Evolutionary conservation across 1,140 invertebrate species (phyloP), one percentile per base, ranked within the genome.

Genomic region (Saccostrea glomerata): DNA sequence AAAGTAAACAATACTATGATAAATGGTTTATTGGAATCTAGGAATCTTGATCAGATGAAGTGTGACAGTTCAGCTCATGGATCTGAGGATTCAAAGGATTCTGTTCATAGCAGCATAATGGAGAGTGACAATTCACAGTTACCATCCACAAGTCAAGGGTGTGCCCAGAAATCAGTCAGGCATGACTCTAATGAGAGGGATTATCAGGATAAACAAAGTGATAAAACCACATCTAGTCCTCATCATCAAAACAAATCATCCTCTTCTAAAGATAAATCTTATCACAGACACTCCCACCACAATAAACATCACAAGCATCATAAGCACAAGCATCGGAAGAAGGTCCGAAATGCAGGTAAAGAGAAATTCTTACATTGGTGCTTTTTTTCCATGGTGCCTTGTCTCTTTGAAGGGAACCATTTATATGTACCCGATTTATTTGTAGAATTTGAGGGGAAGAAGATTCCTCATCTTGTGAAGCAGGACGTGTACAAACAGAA

Each of bases 391-490:
- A 73, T 6, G 20, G 13, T 55, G 6, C 11, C 54, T 15, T 25
- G 6, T 77, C 23, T 54, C 0, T 12, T 36, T 66, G 7, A 54
- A 20, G 23, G 23, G 20, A 23, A 58, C 1, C 20, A 56, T 87
- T 70, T 12, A 86, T 17, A 82, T 90, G 15, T 60, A 36, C 82
- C 2, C 85, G 17, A 88, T 36, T 84, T n/a, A 85, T 82, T 90
- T 92, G 20, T 88, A 94, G 94, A 90, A 30, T 96, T 97, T 94
- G 97, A 97, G 90, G 97, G 97, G 25, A 96, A 96, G 94, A 94
- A 94, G 89, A 96, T 97, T n/a, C 91, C 95, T 36, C 89, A 94
- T 90, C 91, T 96, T 30, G 94, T 94, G 5, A 94, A 94, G 92
- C 93, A 95, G 54, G 92, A 91, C 23, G 87, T 83, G 15, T 94